Conservation (phyloP, 1,140 invertebrate species). For the Drosophila insularis region DNA sequence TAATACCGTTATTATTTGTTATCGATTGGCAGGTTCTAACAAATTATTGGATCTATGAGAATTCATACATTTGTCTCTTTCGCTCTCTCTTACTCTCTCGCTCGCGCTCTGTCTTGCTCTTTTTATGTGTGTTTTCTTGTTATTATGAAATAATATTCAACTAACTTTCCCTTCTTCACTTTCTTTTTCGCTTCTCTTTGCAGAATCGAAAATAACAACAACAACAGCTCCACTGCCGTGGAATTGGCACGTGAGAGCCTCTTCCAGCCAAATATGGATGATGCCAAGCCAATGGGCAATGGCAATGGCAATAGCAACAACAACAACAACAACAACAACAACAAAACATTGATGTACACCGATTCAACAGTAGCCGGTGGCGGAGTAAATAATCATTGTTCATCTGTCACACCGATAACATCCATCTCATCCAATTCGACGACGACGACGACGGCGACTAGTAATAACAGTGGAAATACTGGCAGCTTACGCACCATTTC, state of each 20-base stretch:
- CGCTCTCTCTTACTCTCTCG: neutral
- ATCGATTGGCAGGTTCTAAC: too few species aligned
- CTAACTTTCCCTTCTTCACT: constrained; percentile 72
- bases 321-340: neutral
- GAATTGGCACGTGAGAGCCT: constrained; percentile 81
- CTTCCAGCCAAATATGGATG: constrained; percentile 77
- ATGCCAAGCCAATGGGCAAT: constrained; percentile 64
- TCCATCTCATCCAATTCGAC: neutral
- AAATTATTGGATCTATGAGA: neutral
- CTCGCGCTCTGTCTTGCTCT: neutral
- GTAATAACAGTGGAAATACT: neutral
- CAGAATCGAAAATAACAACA: constrained; percentile 65
- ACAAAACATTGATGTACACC: neutral
- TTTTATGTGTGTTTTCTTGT: neutral
- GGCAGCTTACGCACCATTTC: constrained; percentile 43
- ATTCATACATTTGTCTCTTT: neutral
- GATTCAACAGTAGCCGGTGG: neutral
- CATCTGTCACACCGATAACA: neutral
- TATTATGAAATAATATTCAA: constrained; percentile 29
- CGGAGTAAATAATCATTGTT: neutral
- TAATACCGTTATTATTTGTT: neutral
- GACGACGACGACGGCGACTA: neutral
- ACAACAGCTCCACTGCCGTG: constrained; percentile 35
- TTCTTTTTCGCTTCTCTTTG: constrained; percentile 59
- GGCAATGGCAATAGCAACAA: neutral